Evolutionary conservation across 2,113 vertebrate genomes (phyloP).

Genomic region (Tetrao urogallus): DNA sequence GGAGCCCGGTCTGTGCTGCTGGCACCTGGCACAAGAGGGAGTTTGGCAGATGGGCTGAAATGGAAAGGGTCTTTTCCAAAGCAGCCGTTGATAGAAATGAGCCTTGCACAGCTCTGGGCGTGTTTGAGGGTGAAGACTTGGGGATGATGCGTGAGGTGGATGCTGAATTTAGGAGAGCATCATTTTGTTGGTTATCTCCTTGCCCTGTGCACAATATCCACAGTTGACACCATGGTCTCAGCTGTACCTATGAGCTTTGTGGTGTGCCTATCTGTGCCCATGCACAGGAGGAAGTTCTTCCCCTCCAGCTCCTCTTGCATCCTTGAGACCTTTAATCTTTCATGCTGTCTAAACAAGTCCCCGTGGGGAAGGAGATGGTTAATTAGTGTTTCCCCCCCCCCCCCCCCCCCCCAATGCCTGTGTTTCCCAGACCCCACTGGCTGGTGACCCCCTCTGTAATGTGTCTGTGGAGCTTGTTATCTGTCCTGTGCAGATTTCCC

Average conservation of each 20-base stretch:
- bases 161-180: not conserved
- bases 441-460: not conserved
- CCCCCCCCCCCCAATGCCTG: not conserved
- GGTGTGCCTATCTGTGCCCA: not conserved
- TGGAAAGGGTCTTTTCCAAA: not conserved
- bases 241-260: accelerated
- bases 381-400: not conserved
- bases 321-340: conserved; percentile 1
- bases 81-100: not conserved
- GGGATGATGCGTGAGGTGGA: not conserved
- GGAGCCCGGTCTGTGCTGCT: not conserved
- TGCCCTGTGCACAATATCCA: not conserved
- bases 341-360: not conserved
- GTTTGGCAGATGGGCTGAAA: not conserved
- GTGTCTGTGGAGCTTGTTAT: not conserved
- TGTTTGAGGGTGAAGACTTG: not conserved
- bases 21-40: not conserved
- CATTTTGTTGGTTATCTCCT: not conserved
- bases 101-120: not conserved
- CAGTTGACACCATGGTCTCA: not conserved
- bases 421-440: not conserved
- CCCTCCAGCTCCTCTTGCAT: not conserved
- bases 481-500: not conserved
- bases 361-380: not conserved
- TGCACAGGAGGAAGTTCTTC: not conserved